Percentiles rank a stretch among this genome's conserved stretches.
phyloP scores from a whole-genome alignment of 2,113 vertebrate genomes.

The Diadophis punctatus region DNA sequence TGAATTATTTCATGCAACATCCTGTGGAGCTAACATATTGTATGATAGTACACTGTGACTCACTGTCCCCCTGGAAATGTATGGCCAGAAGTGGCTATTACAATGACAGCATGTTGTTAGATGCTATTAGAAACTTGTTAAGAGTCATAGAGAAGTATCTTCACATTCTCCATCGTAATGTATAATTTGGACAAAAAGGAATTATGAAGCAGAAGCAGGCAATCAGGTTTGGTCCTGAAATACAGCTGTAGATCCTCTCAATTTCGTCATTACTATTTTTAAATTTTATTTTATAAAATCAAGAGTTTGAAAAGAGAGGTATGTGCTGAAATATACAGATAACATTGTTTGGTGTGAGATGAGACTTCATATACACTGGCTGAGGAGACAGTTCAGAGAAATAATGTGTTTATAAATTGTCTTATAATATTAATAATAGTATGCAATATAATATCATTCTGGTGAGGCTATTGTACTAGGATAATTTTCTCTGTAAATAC shows the following conservation, averaged over 20 bases:
- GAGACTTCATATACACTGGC: neutral
- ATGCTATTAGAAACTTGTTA: neutral
- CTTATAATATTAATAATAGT: neutral
- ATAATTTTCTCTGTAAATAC: conserved; percentile 1
- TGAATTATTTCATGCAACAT: neutral
- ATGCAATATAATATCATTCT: neutral
- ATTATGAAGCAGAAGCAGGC: neutral
- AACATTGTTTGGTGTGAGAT: neutral
- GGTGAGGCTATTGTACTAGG: neutral
- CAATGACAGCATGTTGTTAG: neutral
- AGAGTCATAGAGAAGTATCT: neutral
- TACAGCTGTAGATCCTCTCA: neutral
- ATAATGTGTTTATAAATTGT: neutral
- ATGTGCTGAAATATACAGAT: neutral
- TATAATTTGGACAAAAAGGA: neutral
- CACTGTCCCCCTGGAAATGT: neutral
- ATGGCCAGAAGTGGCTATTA: neutral
- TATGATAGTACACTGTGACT: neutral
- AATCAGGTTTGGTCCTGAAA: neutral
- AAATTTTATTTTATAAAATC: neutral
- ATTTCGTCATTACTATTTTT: neutral
- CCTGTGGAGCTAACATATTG: neutral
- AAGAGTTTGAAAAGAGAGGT: neutral
- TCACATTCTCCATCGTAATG: neutral
- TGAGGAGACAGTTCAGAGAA: too few relatives aligned